Evolutionary conservation across 2,888 invertebrate species (phyloP), one percentile per base, ranked within the genome.

Genomic region (Drosophila austrosaltans): DNA sequence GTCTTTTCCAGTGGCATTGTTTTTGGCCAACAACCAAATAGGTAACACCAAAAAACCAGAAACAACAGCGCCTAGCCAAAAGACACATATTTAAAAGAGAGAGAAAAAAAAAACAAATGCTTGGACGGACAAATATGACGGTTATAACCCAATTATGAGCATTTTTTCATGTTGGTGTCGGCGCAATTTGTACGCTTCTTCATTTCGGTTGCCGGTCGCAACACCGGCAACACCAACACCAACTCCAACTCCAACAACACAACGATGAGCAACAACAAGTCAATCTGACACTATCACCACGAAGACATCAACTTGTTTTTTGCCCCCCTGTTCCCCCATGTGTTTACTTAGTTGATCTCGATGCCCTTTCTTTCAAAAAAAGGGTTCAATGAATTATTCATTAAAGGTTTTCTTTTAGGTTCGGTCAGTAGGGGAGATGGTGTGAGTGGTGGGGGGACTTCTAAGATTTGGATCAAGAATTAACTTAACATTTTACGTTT

Each of bases 101-200:
- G 16, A 16, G 16, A 16, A 16, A 16, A 30, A 44, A 72, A 40
- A 66, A 36, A 36, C 36, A 36, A 32, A 32, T 48, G 48, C 8
- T 48, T 44, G 42, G 42, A 44, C 20, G 42, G 25, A 48, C 69
- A 64, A 64, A 69, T 72, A 65, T 77, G 84, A 76, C 76, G 72
- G 77, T 63, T 82, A 82, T 87, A 89, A 89, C 86, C 86, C 81
- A 87, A 87, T 85, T 87, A 79, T 76, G 61, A 76, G 68, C 72
- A 78, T 70, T 66, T 78, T 81, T 86, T 73, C 40, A 75, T 72
- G 78, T 79, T 87, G 78, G 81, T 81, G 87, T 80, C 82, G 78
- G 63, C 72, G 72, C 79, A 82, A 67, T 73, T 76, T 73, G 72
- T 75, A 70, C 12, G 16, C 53, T 42, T 20, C 28, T 42, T 30